Conservation (phyloP, 2,797 vertebrate species). For the Onychomys leucogaster region DNA sequence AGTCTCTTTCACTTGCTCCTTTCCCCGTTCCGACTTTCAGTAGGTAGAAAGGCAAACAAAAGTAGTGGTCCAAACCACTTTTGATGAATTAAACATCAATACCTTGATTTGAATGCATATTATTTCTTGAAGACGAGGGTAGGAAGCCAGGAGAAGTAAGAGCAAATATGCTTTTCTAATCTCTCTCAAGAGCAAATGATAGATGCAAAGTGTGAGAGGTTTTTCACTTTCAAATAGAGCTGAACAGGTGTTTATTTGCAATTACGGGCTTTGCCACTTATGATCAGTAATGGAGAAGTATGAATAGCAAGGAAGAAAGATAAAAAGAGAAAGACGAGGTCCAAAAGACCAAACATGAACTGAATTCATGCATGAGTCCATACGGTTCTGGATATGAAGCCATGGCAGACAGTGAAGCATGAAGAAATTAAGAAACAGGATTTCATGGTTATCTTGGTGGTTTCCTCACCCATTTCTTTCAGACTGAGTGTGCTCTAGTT, state of each 20-base stretch:
- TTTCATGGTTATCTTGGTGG: slow-evolving; percentile 3
- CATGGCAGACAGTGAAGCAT: background rate
- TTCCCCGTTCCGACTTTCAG: background rate
- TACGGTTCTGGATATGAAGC: background rate
- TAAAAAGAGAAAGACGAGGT: slow-evolving; percentile 18
- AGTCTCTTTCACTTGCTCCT: background rate
- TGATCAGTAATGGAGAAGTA: slow-evolving; percentile 26
- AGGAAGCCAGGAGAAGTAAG: background rate
- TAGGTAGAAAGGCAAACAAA: slow-evolving; percentile 35
- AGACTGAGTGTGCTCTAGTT: slow-evolving; percentile 63
- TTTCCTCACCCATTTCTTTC: slow-evolving; percentile 68
- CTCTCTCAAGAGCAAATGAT: background rate
- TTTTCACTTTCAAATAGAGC: slow-evolving; percentile 11
- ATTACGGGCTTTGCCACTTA: background rate
- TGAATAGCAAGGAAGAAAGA: slow-evolving; percentile 43
- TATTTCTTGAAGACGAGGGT: background rate
- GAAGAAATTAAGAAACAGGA: slow-evolving; percentile 59
- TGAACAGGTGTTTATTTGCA: background rate
- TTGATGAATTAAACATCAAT: slow-evolving; percentile 48
- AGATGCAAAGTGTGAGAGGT: background rate
- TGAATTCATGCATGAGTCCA: background rate
- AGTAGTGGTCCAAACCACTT: slow-evolving; percentile 13
- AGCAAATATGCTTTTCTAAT: background rate
- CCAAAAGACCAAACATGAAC: slow-evolving; percentile 11
- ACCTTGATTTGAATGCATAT: slow-evolving; percentile 15